Evolutionary conservation across 2,888 invertebrate genomes (phyloP).

Genomic region (Reticulitermes lucifugus): DNA sequence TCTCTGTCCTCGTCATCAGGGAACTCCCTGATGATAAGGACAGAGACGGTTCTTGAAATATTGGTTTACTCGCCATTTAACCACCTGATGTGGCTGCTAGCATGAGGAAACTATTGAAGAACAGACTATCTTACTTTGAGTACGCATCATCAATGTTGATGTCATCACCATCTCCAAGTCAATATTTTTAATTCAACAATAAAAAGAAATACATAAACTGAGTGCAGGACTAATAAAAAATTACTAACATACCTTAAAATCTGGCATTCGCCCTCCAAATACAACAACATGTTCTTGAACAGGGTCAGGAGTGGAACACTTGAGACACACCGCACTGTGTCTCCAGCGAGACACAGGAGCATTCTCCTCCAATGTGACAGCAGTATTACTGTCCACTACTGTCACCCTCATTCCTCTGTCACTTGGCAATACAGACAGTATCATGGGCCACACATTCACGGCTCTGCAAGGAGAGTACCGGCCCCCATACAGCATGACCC

Average conservation of each 20-base stretch:
- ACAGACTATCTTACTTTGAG: too few species aligned
- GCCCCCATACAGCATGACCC: conserved; percentile 60
- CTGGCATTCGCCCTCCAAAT: conserved; percentile 61
- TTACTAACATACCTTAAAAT: conserved; percentile 55
- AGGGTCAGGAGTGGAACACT: conserved; percentile 34
- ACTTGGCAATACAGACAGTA: background rate
- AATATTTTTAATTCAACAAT: too few species aligned
- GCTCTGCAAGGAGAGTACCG: conserved; percentile 60
- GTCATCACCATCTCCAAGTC: too few species aligned
- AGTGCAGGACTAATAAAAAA: too few species aligned
- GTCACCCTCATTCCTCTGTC: background rate
- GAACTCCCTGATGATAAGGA: too few species aligned
- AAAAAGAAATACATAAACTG: too few species aligned
- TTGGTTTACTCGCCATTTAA: too few species aligned
- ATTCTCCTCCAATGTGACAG: background rate
- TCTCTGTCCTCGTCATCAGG: too few species aligned
- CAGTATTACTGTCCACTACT: background rate
- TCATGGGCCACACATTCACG: conserved; percentile 40
- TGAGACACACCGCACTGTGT: conserved; percentile 58
- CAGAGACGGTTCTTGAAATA: too few species aligned
- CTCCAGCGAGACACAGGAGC: conserved; percentile 60
- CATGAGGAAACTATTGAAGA: too few species aligned
- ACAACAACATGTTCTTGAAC: conserved; percentile 56
- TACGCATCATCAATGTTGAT: too few species aligned
- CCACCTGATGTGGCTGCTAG: too few species aligned